phyloP scores from a whole-genome alignment of 2,888 invertebrate species.

The Lumbricus terrestris region DNA sequence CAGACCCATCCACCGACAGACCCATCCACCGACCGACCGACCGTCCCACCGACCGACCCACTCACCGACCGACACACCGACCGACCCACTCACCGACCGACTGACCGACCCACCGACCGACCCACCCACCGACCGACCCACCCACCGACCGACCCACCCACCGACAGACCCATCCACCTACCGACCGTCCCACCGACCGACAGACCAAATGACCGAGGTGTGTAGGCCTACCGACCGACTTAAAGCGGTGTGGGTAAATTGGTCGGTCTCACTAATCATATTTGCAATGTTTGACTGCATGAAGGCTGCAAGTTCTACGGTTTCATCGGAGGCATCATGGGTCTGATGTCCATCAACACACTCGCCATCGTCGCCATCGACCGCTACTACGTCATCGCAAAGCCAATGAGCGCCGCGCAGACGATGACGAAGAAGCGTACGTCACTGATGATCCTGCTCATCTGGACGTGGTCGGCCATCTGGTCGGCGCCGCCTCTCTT shows the following conservation, averaged over 20 bases:
- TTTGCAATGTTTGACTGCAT: background rate
- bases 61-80: too few relatives aligned
- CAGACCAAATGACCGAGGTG: too few relatives aligned
- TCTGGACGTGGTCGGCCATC: constrained; percentile 72
- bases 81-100: too few relatives aligned
- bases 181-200: too few relatives aligned
- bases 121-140: too few relatives aligned
- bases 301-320: constrained; percentile 78
- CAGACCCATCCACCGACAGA: too few relatives aligned
- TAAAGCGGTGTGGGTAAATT: background rate
- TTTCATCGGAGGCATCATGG: constrained; percentile 81
- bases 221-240: too few relatives aligned
- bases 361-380: constrained; percentile 88
- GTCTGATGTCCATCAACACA: constrained; percentile 87
- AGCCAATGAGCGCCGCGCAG: constrained; percentile 76
- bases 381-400: constrained; percentile 89
- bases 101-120: too few relatives aligned
- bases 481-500: constrained; percentile 35
- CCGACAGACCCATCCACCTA: too few relatives aligned
- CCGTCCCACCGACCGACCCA: too few relatives aligned
- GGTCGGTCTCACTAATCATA: background rate
- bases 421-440: constrained; percentile 81
- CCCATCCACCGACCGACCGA: too few relatives aligned
- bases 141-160: too few relatives aligned
- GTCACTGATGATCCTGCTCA: constrained; percentile 70